A percentile compares a stretch with the other conserved stretches of the same genome.
Evolutionary conservation across 2,113 vertebrate species (phyloP).

Genomic region (Oryzias celebensis): DNA sequence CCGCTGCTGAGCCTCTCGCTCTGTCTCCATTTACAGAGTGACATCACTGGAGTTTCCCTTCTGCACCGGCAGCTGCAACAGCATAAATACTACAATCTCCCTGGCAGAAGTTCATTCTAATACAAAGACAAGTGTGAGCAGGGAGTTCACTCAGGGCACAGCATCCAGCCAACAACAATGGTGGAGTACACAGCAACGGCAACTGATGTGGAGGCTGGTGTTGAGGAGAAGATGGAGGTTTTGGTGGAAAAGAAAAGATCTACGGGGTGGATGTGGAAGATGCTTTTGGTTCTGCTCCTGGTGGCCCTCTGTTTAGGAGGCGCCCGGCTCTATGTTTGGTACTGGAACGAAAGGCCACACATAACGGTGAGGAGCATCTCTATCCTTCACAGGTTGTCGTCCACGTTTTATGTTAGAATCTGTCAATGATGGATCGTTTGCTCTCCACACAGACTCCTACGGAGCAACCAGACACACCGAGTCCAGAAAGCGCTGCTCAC

Average conservation of each 20-base stretch:
- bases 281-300: slow-evolving; percentile 18
- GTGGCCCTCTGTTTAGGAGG: slow-evolving; percentile 43
- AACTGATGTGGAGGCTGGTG: slow-evolving; percentile 56
- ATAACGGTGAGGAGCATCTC: slow-evolving; percentile 32
- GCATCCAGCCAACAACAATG: slow-evolving; percentile 37
- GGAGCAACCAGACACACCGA: slow-evolving; percentile 16
- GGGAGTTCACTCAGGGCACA: not conserved
- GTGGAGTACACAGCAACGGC: slow-evolving; percentile 51
- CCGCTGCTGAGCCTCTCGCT: slow-evolving; percentile 19
- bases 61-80: slow-evolving; percentile 22
- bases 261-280: slow-evolving; percentile 47
- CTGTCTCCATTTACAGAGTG: slow-evolving; percentile 62
- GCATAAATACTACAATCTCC: slow-evolving; percentile 64
- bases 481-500: not conserved
- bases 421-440: not conserved
- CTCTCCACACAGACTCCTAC: slow-evolving; percentile 12
- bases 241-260: slow-evolving; percentile 56
- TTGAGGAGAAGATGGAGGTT: slow-evolving; percentile 37
- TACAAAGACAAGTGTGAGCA: slow-evolving; percentile 20
- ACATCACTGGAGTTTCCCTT: slow-evolving; percentile 82
- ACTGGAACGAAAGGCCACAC: slow-evolving; percentile 28
- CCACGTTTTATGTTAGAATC: not conserved
- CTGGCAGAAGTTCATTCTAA: slow-evolving; percentile 46
- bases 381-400: not conserved
- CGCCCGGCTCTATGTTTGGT: slow-evolving; percentile 44